Base-by-base conservation (phyloP, 30 jellyfish, hydroid and myxozoan species). In the Pseudorhiza aurosa region DNA sequence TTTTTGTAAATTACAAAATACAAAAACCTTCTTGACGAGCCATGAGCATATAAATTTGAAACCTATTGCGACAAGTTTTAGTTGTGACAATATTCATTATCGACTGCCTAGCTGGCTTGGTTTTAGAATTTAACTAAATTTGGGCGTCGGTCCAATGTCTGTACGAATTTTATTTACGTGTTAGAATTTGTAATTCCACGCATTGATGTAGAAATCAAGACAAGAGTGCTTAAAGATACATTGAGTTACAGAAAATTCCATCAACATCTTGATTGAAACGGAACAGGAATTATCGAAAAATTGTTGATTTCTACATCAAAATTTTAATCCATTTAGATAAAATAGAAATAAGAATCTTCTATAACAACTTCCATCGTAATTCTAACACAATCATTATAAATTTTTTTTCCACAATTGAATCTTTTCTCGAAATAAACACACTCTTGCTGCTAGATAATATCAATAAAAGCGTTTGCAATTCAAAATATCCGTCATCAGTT, bases 201-300 rank as follows among this genome's bases (percentile, higher is more conserved):
- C 75, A 36, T 64, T 21, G 83, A 63, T 80, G 91, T 53, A 80
- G 84, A 80, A 65, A 80, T 80, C 91, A 80, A 65, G 75, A 15
- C 19, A 22, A n/a, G n/a, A n/a, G n/a, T n/a, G n/a, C n/a, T n/a
- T n/a, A n/a, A n/a, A n/a, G n/a, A n/a, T n/a, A n/a, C n/a, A n/a
- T n/a, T n/a, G n/a, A n/a, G n/a, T n/a, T n/a, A n/a, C n/a, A n/a
- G n/a, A n/a, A n/a, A n/a, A n/a, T n/a, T n/a, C n/a, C 24, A 57
- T 15, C 28, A 18, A 57, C 21, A 15, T 49, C 4, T 8, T n/a
- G 22, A 2, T 11, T 28, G 0, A 25, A n/a, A 25, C 28, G 22
- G 18, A 49, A 49, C 18, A 49, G 10, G 18, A 25, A 7, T 8
- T 49, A 2, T 8, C 28, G 22, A 1, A 3, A 8, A 65, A 36